Evolutionary conservation across 2,888 invertebrate genomes (phyloP), one percentile per base, ranked within the genome.

Genomic region (Leptinotarsa peninsularis): DNA sequence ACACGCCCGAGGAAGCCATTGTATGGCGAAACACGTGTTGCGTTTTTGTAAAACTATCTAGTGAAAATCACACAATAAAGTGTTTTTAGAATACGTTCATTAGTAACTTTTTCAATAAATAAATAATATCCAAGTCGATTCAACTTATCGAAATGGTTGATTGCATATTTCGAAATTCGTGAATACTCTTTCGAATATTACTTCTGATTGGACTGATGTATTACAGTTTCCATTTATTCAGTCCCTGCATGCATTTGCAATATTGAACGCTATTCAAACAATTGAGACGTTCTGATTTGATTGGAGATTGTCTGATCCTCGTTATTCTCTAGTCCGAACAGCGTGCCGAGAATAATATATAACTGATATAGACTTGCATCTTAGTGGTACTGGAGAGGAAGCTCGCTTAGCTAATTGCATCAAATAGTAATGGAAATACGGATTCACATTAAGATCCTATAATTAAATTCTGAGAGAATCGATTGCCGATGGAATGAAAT

Each of bases 261-360:
- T 58, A 70, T 70, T 56, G 69, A 70, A 58, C 49, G 56, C 1
- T 49, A 49, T 33, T 49, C 69, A 43, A 70, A 70, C 69, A 70
- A 33, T 70, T 49, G 56, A 49, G 49, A 56, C 58, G 43, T 58
- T 49, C 58, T 17, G 49, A 70, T 70, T 58, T 58, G 54, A 70
- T 70, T 70, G 69, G n/a, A 58, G 69, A 69, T 70, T 70, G 69
- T 70, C 69, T 70, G 56, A 58, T 70, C 23, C 58, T 58, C 21
- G 69, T 49, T 54, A 17, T 17, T 43, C 49, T 49, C 21, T 10
- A 58, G 58, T 58, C 49, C 58, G 58, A 33, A 14, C 33, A 58
- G 23, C 69, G 43, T 70, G 58, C 43, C 17, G 27, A n/a, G 69
- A 56, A 70, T 70, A 70, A 70, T 70, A 58, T 43, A 58, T 33